Percentiles rank a stretch among this genome's conserved stretches.
phyloP scores from a whole-genome alignment of 1,140 invertebrate species.

The Aphelinus atriplicis region DNA sequence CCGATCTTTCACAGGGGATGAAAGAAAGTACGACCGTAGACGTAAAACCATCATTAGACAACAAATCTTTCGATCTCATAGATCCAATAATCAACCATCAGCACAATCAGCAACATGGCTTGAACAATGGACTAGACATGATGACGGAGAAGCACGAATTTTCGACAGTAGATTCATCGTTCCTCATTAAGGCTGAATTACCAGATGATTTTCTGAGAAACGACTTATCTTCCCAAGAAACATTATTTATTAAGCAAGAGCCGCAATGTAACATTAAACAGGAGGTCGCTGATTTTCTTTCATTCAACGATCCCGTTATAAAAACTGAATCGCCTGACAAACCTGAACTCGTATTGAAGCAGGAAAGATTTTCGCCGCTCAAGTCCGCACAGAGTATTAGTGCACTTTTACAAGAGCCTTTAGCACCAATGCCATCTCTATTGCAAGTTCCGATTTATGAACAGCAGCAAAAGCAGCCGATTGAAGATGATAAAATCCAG shows the following conservation, averaged over 20 bases:
- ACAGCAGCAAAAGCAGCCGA: conserved; percentile 35
- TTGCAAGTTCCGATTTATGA: conserved; percentile 43
- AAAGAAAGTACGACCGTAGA: not conserved
- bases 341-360: conserved; percentile 1
- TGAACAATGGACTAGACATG: conserved; percentile 50
- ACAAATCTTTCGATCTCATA: conserved; percentile 47
- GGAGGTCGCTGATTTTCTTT: conserved; percentile 14
- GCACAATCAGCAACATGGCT: conserved; percentile 18
- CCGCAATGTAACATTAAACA: not conserved
- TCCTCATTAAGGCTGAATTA: conserved; percentile 10
- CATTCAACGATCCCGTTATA: not conserved
- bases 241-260: conserved; percentile 22
- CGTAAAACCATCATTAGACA: conserved; percentile 40
- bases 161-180: conserved; percentile 34
- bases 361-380: conserved; percentile 51
- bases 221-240: conserved; percentile 3
- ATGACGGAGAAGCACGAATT: conserved; percentile 29
- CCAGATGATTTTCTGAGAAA: conserved; percentile 28
- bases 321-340: not conserved
- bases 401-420: conserved; percentile 57
- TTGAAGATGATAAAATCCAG: conserved; percentile 29
- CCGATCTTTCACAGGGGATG: not conserved
- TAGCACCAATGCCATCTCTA: conserved; percentile 56
- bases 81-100: conserved; percentile 52
- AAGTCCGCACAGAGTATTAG: conserved; percentile 63